Base-by-base conservation (phyloP, 2,888 invertebrate genomes). In the Bugula neritina region DNA sequence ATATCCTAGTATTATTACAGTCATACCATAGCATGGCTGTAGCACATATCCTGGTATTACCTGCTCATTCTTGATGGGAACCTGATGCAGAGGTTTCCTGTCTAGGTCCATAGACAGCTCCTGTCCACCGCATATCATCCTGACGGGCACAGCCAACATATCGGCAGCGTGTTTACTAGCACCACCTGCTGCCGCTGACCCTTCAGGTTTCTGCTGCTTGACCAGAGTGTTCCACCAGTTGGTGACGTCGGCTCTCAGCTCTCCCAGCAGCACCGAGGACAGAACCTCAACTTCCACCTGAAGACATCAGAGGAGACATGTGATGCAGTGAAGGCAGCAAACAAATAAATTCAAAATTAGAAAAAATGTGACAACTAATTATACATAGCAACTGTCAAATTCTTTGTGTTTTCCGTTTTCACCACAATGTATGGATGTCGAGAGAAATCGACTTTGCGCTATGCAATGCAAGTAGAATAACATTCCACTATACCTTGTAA, bases 41-140 rank as follows among this genome's bases (percentile, higher is more conserved):
- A n/a, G n/a, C n/a, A n/a, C n/a, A n/a, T n/a, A n/a, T n/a, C n/a
- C n/a, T n/a, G n/a, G n/a, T n/a, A n/a, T 72, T 78, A 90, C 90
- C 88, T 94, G 95, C 81, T 92, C 90, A 82, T 96, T 95, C 82
- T 95, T 96, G 81, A 95, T 93, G 29, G 94, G 93, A 87, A 94
- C 91, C 83, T 95, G 95, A 54, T 90, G 90, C 1, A 95, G 85
- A 0, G 92, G 92, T 77, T 94, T 91, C 81, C 95, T 95, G 82
- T 96, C 95, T 78, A 92, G 92, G 79, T 96, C 95, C 1, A 92
- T 91, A 0, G 92, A 92, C 5, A 96, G 86, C 82, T 96, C 96
- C 83, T 95, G 94, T 0, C 95, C 95, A 74, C 84, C 83, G 0
- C 94, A 94, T 75, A 95, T 94, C 88, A 95, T 93, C 63, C 95